These are phyloP conservation scores for Peromyscus leucopus DNA, from an alignment of 2,113 vertebrate genomes.

Conservation along the genomic window DNA sequence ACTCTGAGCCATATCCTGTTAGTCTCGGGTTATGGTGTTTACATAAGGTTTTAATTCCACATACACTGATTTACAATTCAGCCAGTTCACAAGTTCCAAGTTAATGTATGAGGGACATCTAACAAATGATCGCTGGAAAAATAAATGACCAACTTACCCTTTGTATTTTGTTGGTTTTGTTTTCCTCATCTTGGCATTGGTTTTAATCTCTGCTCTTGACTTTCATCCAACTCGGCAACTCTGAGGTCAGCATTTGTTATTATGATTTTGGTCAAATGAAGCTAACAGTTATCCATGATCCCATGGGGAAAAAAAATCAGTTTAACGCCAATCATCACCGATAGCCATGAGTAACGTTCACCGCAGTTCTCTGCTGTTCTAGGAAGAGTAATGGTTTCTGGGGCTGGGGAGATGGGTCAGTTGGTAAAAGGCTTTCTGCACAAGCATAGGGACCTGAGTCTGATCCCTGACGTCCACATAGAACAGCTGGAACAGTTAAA, in stretches of 20 bases:
- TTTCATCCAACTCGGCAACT: neutral
- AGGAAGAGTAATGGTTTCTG: neutral
- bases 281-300: constrained; percentile 1
- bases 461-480: neutral
- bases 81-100: constrained; percentile 78
- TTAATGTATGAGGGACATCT: constrained; percentile 86
- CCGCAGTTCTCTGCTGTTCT: neutral
- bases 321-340: neutral
- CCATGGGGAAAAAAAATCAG: neutral
- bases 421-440: neutral
- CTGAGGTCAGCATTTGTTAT: constrained; percentile 16
- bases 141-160: constrained; percentile 68
- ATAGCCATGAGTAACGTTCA: neutral
- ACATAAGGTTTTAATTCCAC: constrained; percentile 85
- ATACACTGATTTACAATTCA: constrained; percentile 85
- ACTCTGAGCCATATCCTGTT: constrained; percentile 84
- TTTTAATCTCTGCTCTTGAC: neutral
- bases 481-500: neutral
- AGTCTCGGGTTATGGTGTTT: constrained; percentile 81
- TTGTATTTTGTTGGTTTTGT: neutral
- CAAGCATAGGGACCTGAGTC: neutral
- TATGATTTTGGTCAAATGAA: constrained; percentile 40
- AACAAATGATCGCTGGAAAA: constrained; percentile 84
- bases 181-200: neutral
- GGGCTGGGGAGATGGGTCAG: neutral